Percentiles rank a stretch among this genome's conserved stretches.
Conservation (phyloP, 1,140 invertebrate genomes). For the Ceratina japonica region DNA sequence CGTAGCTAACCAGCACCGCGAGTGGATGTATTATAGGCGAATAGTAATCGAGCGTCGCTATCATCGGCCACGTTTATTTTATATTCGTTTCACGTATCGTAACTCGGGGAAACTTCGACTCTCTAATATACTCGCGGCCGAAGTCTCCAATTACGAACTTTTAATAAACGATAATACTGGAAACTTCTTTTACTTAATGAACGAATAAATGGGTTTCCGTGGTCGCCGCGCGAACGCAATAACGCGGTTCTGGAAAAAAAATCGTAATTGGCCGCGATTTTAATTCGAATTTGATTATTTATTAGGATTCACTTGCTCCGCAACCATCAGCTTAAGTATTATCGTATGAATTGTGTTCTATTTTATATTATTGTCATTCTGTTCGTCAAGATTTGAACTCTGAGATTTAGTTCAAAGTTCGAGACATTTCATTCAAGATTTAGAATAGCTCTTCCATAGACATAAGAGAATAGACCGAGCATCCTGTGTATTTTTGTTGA, state of each 20-base stretch:
- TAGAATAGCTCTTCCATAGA: too few relatives aligned
- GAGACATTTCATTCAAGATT: too few relatives aligned
- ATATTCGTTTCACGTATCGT: slow-evolving; percentile 32
- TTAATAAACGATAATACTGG: slow-evolving; percentile 17
- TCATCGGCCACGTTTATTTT: slow-evolving; percentile 34
- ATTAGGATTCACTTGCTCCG: too few relatives aligned
- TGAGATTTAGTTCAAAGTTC: too few relatives aligned
- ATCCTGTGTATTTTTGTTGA: too few relatives aligned
- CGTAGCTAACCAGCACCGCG: slow-evolving; percentile 3
- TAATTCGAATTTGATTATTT: too few relatives aligned
- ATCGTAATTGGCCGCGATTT: background rate
- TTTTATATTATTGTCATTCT: too few relatives aligned
- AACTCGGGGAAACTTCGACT: slow-evolving; percentile 14
- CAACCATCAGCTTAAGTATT: too few relatives aligned
- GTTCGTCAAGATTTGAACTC: too few relatives aligned
- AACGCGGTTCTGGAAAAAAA: slow-evolving; percentile 1
- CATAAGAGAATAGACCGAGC: too few relatives aligned
- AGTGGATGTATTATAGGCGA: background rate
- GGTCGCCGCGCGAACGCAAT: background rate
- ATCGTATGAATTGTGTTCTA: too few relatives aligned
- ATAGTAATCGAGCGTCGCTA: slow-evolving; percentile 14
- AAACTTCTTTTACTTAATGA: slow-evolving; percentile 4
- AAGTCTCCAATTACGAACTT: slow-evolving; percentile 13
- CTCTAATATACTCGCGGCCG: background rate
- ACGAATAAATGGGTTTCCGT: background rate